Conservation (phyloP, 1,140 invertebrate species). For the Ruditapes philippinarum region DNA sequence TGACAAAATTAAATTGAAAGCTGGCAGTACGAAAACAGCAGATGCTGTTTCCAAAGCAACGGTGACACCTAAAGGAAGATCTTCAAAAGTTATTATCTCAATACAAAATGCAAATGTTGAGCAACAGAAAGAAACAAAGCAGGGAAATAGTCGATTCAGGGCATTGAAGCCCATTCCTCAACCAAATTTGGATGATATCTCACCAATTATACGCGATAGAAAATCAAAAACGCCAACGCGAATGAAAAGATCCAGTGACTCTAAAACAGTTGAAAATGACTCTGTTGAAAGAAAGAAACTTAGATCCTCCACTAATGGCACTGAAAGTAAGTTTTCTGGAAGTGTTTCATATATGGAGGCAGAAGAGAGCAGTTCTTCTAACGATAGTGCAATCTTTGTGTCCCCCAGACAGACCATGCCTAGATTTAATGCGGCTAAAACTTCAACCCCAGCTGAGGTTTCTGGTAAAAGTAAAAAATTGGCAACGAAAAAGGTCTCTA, state of each 20-base stretch:
- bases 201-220: conserved; percentile 11
- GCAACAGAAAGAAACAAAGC: background rate
- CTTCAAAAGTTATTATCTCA: background rate
- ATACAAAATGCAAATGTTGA: background rate
- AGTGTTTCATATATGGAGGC: conserved; percentile 1
- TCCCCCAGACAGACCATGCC: conserved; percentile 36
- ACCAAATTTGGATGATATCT: conserved; percentile 52
- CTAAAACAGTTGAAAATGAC: background rate
- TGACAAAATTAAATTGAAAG: background rate
- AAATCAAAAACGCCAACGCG: background rate
- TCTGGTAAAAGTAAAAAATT: background rate
- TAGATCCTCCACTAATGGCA: background rate
- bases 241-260: background rate
- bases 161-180: conserved; percentile 16
- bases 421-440: conserved; percentile 27
- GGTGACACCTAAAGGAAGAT: background rate
- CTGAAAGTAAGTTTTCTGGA: background rate
- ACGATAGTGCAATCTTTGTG: conserved; percentile 55
- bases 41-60: background rate
- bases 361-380: background rate
- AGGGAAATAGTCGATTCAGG: background rate
- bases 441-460: conserved; percentile 39
- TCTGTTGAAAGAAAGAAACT: background rate
- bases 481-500: background rate
- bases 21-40: background rate